Percentiles rank a stretch among this genome's conserved stretches.
Evolutionary conservation across 2,113 vertebrate species (phyloP).

Genomic region (Acanthochromis polyacanthus): DNA sequence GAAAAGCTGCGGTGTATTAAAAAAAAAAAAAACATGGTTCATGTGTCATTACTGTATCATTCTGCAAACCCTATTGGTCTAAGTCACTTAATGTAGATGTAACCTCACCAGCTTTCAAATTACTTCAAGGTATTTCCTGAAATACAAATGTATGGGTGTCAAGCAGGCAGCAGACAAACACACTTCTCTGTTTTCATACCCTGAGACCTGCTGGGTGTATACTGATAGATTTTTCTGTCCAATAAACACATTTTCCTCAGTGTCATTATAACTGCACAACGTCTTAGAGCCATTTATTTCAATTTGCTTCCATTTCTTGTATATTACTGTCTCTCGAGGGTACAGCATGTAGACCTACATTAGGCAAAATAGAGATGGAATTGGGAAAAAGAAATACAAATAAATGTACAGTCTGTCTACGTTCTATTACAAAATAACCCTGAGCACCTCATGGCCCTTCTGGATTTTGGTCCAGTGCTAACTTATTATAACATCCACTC

Average conservation of each 20-base stretch:
- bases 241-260: neutral
- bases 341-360: slow-evolving; percentile 2
- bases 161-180: neutral
- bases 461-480: slow-evolving; percentile 26
- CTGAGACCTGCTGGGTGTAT: neutral
- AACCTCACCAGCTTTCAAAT: neutral
- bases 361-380: slow-evolving; percentile 3
- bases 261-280: neutral
- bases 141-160: neutral
- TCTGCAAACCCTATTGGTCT: neutral
- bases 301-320: neutral
- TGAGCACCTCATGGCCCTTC: neutral
- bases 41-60: neutral
- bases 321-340: neutral
- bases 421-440: neutral
- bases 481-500: slow-evolving; percentile 41
- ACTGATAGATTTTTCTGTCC: neutral
- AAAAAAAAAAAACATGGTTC: neutral
- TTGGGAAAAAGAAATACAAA: slow-evolving; percentile 17
- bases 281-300: neutral
- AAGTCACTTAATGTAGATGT: neutral
- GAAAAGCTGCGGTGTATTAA: neutral
- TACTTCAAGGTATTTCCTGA: neutral
- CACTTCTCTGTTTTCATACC: neutral
- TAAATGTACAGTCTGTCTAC: neutral